phyloP scores from a whole-genome alignment of 2,797 vertebrate species.

The Falco rusticolus region DNA sequence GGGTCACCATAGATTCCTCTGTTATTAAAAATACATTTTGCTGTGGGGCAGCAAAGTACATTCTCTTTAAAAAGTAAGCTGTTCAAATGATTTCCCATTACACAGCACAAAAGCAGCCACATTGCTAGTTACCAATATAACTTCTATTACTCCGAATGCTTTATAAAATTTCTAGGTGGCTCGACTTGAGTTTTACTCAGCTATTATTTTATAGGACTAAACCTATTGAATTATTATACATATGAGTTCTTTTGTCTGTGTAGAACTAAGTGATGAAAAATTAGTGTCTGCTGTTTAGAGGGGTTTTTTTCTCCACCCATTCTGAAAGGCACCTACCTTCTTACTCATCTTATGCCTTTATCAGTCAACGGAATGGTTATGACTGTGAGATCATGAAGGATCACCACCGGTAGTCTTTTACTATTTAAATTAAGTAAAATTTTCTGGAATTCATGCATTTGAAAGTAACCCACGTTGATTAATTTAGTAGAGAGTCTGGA shows the following conservation, averaged over 20 bases:
- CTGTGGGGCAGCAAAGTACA: not conserved
- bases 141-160: not conserved
- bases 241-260: not conserved
- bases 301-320: not conserved
- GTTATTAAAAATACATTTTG: not conserved
- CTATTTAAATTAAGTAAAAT: not conserved
- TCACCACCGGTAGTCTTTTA: not conserved
- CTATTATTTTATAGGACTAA: not conserved
- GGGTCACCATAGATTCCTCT: not conserved
- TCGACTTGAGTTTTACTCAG: not conserved
- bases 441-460: not conserved
- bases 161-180: not conserved
- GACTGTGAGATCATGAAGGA: not conserved
- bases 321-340: not conserved
- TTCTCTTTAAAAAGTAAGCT: not conserved
- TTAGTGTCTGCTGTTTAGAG: not conserved
- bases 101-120: not conserved
- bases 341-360: not conserved
- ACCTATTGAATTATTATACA: not conserved
- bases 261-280: not conserved
- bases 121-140: not conserved
- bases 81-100: not conserved
- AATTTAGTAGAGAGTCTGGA: not conserved
- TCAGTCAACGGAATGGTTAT: not conserved
- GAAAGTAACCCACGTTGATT: not conserved